phyloP scores from a whole-genome alignment of 23 tunicate genomes.

The Phallusia fumigata region DNA sequence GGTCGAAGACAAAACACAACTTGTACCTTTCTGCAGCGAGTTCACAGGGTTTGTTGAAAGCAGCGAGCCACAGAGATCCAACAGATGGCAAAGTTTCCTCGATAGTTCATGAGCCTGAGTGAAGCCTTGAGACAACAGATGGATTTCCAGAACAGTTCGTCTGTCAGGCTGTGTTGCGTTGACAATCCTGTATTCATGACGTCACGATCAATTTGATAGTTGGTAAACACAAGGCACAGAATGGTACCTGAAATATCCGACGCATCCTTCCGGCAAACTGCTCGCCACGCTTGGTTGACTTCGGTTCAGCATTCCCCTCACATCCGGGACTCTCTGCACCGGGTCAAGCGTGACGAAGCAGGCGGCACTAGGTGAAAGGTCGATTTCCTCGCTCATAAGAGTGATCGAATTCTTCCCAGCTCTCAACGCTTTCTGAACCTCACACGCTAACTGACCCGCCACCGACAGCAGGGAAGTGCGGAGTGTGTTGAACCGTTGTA shows the following conservation, averaged over 20 bases:
- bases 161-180: slow-evolving; percentile 52
- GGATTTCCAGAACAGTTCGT: slow-evolving; percentile 57
- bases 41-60: slow-evolving; percentile 44
- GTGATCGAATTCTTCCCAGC: slow-evolving; percentile 43
- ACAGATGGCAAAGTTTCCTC: slow-evolving; percentile 47
- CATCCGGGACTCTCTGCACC: neutral
- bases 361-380: slow-evolving; percentile 66
- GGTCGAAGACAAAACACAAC: neutral
- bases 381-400: slow-evolving; percentile 79
- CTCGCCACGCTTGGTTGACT: slow-evolving; percentile 20
- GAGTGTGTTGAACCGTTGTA: slow-evolving; percentile 44
- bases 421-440: slow-evolving; percentile 57
- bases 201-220: neutral
- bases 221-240: neutral
- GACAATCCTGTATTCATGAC: slow-evolving; percentile 36
- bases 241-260: slow-evolving; percentile 73
- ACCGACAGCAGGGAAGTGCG: slow-evolving; percentile 56
- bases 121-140: slow-evolving; percentile 83
- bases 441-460: slow-evolving; percentile 68
- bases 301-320: slow-evolving; percentile 12
- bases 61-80: slow-evolving; percentile 50
- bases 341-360: slow-evolving; percentile 68
- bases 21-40: neutral
- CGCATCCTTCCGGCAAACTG: slow-evolving; percentile 48
- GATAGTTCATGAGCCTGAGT: slow-evolving; percentile 74